Conservation (phyloP, 1,140 invertebrate species). For the Teleopsis dalmanni region DNA sequence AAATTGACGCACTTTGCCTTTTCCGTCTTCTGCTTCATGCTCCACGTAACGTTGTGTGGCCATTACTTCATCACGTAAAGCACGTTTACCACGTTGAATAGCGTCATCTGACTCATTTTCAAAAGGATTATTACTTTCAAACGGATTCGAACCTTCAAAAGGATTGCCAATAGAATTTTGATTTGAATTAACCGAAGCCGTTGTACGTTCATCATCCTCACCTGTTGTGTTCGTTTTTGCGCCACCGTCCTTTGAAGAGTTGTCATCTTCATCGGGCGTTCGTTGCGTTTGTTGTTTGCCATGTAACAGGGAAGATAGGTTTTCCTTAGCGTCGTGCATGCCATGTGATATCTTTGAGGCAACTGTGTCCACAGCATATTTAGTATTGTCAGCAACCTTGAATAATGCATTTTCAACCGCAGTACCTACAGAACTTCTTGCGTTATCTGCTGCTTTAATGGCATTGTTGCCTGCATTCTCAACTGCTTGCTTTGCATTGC, state of each 20-base stretch:
- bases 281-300: conserved; percentile 26
- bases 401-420: conserved; percentile 31
- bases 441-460: conserved; percentile 25
- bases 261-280: conserved; percentile 13
- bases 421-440: no score
- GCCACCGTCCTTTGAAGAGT: conserved; percentile 20
- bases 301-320: conserved; percentile 32
- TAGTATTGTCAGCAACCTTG: conserved; percentile 22
- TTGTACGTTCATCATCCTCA: conserved; percentile 39
- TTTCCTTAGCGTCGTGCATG: conserved; percentile 32
- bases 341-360: conserved; percentile 16
- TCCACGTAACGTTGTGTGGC: neutral
- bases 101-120: conserved; percentile 17
- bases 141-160: conserved; percentile 20
- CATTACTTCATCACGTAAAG: conserved; percentile 26
- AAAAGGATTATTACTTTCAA: conserved; percentile 18
- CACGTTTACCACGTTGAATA: conserved; percentile 30
- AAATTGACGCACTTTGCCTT: conserved; percentile 31
- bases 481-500: neutral
- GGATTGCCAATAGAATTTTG: conserved; percentile 29
- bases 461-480: conserved; percentile 28
- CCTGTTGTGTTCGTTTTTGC: conserved; percentile 15
- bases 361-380: conserved; percentile 11
- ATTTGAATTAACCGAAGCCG: conserved; percentile 38
- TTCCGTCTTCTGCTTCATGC: conserved; percentile 17